These are phyloP conservation scores for Thumatha senex DNA, from an alignment of 2,888 invertebrate species.

Conservation along the genomic window DNA sequence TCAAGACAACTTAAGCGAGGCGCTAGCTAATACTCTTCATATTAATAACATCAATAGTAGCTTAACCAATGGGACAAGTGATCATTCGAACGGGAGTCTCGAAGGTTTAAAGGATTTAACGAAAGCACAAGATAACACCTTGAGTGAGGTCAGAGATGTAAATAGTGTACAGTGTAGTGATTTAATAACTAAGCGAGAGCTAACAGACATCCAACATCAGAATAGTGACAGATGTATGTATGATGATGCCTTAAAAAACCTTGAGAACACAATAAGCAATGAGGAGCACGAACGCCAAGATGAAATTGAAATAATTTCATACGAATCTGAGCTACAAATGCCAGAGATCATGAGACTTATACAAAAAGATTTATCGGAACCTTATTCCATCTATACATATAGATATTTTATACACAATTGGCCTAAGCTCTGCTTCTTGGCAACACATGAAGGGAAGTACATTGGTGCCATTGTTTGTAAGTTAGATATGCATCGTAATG, in stretches of 20 bases:
- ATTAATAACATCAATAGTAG: conserved; percentile 72
- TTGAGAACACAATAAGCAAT: conserved; percentile 47
- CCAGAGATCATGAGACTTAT: conserved; percentile 99
- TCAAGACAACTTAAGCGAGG: conserved; percentile 67
- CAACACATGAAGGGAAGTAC: conserved; percentile 93
- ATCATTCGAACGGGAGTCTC: conserved; percentile 61
- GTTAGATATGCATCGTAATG: conserved; percentile 95
- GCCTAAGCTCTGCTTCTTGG: conserved; percentile 99
- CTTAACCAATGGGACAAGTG: conserved; percentile 76
- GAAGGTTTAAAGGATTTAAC: conserved; percentile 46
- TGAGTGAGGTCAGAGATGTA: conserved; percentile 58
- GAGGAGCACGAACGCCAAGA: conserved; percentile 53
- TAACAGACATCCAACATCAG: conserved; percentile 38
- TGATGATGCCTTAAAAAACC: conserved; percentile 50
- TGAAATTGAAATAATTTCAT: conserved; percentile 81
- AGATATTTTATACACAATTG: conserved; percentile 99
- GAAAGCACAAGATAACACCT: conserved; percentile 49
- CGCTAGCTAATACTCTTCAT: conserved; percentile 71
- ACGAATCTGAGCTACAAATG: conserved; percentile 98
- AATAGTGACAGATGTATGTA: conserved; percentile 46
- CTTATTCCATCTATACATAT: conserved; percentile 99
- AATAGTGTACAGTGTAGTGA: conserved; percentile 74
- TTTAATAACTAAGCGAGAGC: conserved; percentile 42
- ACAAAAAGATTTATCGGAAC: conserved; percentile 99
- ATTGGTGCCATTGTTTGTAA: conserved; percentile 99